These are phyloP conservation scores for Hylyphantes graminicola DNA, from an alignment of 1,140 invertebrate genomes.

Conservation along the genomic window DNA sequence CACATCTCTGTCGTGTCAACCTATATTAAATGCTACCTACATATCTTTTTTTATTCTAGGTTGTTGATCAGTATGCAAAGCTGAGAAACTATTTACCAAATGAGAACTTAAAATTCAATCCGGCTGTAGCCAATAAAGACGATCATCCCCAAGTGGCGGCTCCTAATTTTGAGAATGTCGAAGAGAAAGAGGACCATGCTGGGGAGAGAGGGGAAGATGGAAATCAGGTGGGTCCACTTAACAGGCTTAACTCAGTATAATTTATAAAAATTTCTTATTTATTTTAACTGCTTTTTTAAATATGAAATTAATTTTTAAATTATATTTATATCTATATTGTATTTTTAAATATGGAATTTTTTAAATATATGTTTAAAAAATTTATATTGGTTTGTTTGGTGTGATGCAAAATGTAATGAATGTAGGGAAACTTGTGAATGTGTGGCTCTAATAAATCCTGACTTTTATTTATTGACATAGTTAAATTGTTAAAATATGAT, in stretches of 20 bases:
- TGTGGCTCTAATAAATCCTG: too few species aligned
- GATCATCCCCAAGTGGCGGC: slow-evolving; percentile 43
- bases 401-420: too few species aligned
- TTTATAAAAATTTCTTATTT: not conserved
- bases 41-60: too few species aligned
- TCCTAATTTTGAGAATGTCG: slow-evolving; percentile 40
- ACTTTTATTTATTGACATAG: too few species aligned
- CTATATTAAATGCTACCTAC: too few species aligned
- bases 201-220: slow-evolving; percentile 52
- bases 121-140: not conserved
- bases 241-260: not conserved
- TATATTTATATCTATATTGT: too few species aligned
- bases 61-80: slow-evolving; percentile 2
- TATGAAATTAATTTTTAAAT: not conserved
- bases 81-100: not conserved
- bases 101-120: not conserved
- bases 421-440: too few species aligned
- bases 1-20: too few species aligned
- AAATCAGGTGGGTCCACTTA: slow-evolving; percentile 13
- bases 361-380: not conserved
- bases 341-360: too few species aligned
- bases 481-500: too few species aligned
- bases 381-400: not conserved
- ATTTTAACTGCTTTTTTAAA: not conserved
- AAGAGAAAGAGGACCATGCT: slow-evolving; percentile 54